These are phyloP conservation scores for Hemaris fuciformis DNA, from an alignment of 2,888 invertebrate species.

Conservation along the genomic window DNA sequence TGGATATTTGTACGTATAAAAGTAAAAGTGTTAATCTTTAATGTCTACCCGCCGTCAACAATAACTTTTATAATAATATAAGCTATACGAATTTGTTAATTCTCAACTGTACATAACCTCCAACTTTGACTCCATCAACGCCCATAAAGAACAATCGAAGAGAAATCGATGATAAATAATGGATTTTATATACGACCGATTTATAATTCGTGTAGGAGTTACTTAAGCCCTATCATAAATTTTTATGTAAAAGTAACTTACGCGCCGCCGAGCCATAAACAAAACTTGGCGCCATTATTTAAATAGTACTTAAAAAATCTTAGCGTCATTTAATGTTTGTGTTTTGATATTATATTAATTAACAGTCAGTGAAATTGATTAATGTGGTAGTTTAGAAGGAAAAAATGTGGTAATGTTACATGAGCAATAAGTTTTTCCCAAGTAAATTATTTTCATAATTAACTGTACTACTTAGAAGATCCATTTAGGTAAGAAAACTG, in stretches of 20 bases:
- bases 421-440: not conserved
- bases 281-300: conserved; percentile 2
- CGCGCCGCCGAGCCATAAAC: not conserved
- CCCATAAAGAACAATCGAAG: conserved; percentile 32
- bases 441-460: no score
- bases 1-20: no score
- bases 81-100: no score
- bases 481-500: no score
- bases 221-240: conserved; percentile 7
- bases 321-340: not conserved
- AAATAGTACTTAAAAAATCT: not conserved
- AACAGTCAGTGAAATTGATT: not conserved
- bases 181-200: conserved; percentile 17
- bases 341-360: not conserved
- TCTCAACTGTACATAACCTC: not conserved
- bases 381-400: not conserved
- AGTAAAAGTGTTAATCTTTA: no score
- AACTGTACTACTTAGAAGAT: no score
- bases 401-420: not conserved
- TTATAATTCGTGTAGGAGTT: conserved; percentile 24
- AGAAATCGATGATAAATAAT: conserved; percentile 22
- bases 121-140: not conserved
- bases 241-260: not conserved
- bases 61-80: no score
- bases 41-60: no score